Percentiles rank a stretch among this genome's conserved stretches.
Conservation (phyloP, 2,113 vertebrate species). For the Isichthys henryi region DNA sequence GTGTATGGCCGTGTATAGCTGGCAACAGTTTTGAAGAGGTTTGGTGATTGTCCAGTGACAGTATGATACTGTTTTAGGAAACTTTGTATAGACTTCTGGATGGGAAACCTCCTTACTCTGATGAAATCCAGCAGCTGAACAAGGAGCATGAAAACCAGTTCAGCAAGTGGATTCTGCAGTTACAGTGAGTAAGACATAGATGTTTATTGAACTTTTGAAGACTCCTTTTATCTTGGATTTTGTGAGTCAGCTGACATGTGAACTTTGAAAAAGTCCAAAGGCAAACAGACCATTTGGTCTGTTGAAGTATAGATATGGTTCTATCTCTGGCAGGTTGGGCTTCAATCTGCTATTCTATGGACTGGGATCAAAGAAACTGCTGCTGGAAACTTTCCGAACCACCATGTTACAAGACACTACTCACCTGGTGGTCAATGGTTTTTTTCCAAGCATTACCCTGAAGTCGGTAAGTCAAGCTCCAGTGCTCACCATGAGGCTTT, state of each 20-base stretch:
- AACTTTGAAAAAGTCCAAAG: background rate
- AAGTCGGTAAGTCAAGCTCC: slow-evolving; percentile 72
- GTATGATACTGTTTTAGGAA: slow-evolving; percentile 57
- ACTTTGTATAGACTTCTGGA: slow-evolving; percentile 70
- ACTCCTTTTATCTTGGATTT: background rate
- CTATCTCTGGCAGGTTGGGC: slow-evolving; percentile 64
- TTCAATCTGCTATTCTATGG: slow-evolving; percentile 91
- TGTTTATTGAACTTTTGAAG: background rate
- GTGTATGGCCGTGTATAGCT: background rate
- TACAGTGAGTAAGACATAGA: slow-evolving; percentile 65
- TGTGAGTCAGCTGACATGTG: background rate
- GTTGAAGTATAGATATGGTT: background rate
- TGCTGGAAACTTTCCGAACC: slow-evolving; percentile 83
- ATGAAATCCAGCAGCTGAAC: slow-evolving; percentile 74
- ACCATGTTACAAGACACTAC: slow-evolving; percentile 67
- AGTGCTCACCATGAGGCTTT: background rate
- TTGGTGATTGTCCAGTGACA: background rate
- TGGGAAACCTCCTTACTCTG: slow-evolving; percentile 63
- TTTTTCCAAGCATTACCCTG: slow-evolving; percentile 89
- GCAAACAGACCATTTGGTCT: background rate
- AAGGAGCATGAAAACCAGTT: slow-evolving; percentile 73
- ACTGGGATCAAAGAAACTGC: slow-evolving; percentile 83
- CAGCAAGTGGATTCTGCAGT: slow-evolving; percentile 89
- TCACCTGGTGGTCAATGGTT: slow-evolving; percentile 91
- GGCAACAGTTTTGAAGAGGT: background rate